phyloP scores from a whole-genome alignment of 2,113 vertebrate species.

The Bettongia penicillata region DNA sequence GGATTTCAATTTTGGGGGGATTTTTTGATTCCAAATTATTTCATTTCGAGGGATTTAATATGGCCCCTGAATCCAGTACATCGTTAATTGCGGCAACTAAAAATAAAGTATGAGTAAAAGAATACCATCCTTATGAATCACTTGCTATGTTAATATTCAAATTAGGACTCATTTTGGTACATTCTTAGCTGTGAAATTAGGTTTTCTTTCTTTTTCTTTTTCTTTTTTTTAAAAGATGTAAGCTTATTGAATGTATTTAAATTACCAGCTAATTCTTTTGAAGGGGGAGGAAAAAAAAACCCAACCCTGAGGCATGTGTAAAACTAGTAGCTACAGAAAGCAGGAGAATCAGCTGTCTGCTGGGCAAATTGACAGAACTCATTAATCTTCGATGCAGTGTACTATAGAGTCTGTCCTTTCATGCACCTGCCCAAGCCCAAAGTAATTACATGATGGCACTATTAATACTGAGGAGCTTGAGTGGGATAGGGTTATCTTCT shows the following conservation, averaged over 20 bases:
- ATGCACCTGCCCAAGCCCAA: constrained; percentile 88
- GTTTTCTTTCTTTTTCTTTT: not conserved
- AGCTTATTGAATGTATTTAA: constrained; percentile 79
- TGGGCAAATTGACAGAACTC: constrained; percentile 91
- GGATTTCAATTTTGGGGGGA: not conserved
- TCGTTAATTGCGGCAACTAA: constrained; percentile 70
- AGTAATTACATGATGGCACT: constrained; percentile 91
- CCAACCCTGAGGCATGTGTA: constrained; percentile 79
- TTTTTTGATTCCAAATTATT: constrained; percentile 40
- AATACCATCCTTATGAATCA: constrained; percentile 57
- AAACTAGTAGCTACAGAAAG: constrained; percentile 85
- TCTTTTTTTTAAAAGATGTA: constrained; percentile 51
- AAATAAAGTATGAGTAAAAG: constrained; percentile 68
- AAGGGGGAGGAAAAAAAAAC: constrained; percentile 61
- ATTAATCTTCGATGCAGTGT: constrained; percentile 89
- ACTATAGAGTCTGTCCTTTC: constrained; percentile 87
- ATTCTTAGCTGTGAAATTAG: constrained; percentile 74
- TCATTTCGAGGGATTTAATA: constrained; percentile 49
- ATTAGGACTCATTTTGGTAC: constrained; percentile 65
- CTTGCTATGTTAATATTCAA: constrained; percentile 58
- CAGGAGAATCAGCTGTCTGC: constrained; percentile 89
- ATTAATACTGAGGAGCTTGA: constrained; percentile 88
- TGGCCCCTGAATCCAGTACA: constrained; percentile 49
- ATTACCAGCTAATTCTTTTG: constrained; percentile 81
- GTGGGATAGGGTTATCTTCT: constrained; percentile 88